Conservation (phyloP, 2,888 invertebrate species). For the Cephus pulcher region DNA sequence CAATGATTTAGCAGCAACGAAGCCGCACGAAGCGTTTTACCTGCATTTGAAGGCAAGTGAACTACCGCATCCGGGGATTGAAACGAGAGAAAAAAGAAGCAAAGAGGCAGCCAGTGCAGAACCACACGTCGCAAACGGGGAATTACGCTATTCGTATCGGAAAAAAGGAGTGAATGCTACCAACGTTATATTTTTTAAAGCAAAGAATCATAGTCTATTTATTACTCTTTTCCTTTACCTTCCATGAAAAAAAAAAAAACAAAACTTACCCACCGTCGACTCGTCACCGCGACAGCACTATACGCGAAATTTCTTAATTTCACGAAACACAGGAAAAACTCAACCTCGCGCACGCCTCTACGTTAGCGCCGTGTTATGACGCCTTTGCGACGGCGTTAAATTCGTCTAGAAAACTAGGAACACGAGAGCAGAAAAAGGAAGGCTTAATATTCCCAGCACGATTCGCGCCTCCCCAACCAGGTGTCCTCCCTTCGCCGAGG, state of each 20-base stretch:
- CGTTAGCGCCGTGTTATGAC: background rate
- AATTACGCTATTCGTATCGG: background rate
- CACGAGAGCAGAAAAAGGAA: background rate
- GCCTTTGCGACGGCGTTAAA: background rate
- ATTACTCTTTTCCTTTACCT: background rate
- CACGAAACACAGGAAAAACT: background rate
- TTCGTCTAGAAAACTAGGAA: background rate
- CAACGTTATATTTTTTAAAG: background rate
- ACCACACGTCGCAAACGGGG: background rate
- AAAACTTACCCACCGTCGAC: too few relatives aligned
- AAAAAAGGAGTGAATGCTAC: background rate
- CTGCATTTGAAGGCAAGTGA: background rate
- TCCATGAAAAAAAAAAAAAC: too few relatives aligned
- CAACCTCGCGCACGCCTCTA: background rate
- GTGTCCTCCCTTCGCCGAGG: background rate
- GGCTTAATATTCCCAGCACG: constrained; percentile 7
- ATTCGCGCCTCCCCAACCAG: background rate
- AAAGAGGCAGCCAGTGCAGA: background rate
- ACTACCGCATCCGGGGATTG: background rate
- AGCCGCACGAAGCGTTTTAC: background rate
- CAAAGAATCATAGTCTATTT: background rate
- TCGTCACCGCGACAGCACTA: background rate
- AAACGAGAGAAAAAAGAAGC: background rate
- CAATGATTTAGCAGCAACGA: background rate
- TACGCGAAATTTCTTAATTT: background rate